Base-by-base conservation (phyloP, 2,888 invertebrate genomes). In the Nymphalis polychloros region DNA sequence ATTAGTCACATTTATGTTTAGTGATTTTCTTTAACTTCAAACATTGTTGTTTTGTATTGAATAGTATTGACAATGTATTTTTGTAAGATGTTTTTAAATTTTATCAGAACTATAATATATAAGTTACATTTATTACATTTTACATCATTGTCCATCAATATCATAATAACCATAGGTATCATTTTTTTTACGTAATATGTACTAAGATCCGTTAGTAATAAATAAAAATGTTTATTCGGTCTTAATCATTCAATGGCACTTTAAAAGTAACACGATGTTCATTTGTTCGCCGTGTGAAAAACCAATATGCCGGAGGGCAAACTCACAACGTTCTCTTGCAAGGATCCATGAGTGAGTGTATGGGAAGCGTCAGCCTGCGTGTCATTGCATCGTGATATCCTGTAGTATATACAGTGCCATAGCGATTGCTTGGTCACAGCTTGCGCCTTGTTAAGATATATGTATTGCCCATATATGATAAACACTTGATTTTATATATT, bases 281-380 rank as follows among this genome's bases (percentile, higher is more conserved):
- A 64, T 64, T 62, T 68, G 50, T 68, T 53, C 68, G 70, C 60
- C 59, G 50, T 69, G 66, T 66, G 53, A 63, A 47, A 41, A 27
- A 61, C 49, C 20, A 62, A 41, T 66, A 63, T 50, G 31, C 49
- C 68, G 64, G 52, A 52, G 53, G 63, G 62, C 41, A 48, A 57
- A 68, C 49, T 49, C 62, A 47, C 60, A 68, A 66, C 64, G 72
- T 75, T 72, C 79, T 79, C 87, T 89, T 89, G 89, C 90, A 88
- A 78, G 80, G 79, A 78, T 88, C 90, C 89, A 88, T 80, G 81
- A 81, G 80, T 79, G 79, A 81, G 80, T 81, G 79, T 79, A 78
- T 79, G 76, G 76, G 75, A 78, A 76, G 82, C 82, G 84, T 77
- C 88, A 86, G 87, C 82, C 82, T 84, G 86, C 82, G 81, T 84